Base-by-base conservation (phyloP, 2,888 invertebrate species). In the Pachliopta kotzebuea region DNA sequence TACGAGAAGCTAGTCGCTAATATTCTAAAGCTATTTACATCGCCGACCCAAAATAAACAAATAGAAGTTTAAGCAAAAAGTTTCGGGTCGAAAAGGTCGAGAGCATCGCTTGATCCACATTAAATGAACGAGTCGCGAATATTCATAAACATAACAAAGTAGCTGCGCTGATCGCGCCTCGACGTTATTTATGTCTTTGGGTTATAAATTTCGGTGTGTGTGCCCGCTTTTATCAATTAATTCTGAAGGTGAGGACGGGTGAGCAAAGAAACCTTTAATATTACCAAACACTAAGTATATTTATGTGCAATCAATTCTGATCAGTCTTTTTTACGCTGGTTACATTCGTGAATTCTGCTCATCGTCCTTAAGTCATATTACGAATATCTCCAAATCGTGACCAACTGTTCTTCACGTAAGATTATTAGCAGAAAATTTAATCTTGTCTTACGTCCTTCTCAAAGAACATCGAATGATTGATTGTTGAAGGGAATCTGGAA, bases 171-270 rank as follows among this genome's bases (percentile, higher is more conserved):
- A 65, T 65, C 57, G 56, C 18, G 57, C 29, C 52, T n/a, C 57
- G 57, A 57, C 57, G 61, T 57, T 65, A 61, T 65, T 64, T 61
- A 61, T 57, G 54, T 61, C 61, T 61, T 21, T 31, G 57, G 54
- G 65, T 58, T 54, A 61, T 65, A 65, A 65, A 65, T 65, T 60
- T 57, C 31, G 31, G 50, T 21, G 31, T 57, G 60, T 60, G 42
- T 57, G 60, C 42, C n/a, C 50, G 60, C 56, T 56, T 65, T 65
- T 65, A 65, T 65, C 65, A 65, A 65, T 65, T 65, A 61, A 65
- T 61, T 65, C 52, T 57, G 60, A 65, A 61, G 61, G 56, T 61
- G 65, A 65, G 31, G 64, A 64, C 65, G 65, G 61, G 45, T 42
- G 56, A 58, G 65, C 42, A 57, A 60, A 53, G 65, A 58, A 57